A percentile compares a stretch with the other conserved stretches of the same genome.
Evolutionary conservation across 2,888 invertebrate species (phyloP).

Genomic region (Trissolcus brochymenae): DNA sequence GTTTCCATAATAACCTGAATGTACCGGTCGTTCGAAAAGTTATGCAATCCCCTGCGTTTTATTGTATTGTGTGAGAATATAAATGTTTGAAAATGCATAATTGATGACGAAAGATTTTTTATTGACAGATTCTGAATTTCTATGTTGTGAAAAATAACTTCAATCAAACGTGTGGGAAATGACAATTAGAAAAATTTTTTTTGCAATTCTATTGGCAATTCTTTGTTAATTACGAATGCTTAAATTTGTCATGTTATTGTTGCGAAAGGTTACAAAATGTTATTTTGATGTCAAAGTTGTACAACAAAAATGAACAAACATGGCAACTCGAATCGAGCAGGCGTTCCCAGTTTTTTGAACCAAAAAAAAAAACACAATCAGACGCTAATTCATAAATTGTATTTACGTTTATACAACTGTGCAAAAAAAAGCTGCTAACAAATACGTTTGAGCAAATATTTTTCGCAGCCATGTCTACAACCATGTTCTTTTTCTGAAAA

Average conservation of each 20-base stretch:
- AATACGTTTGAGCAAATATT: slow-evolving; percentile 6
- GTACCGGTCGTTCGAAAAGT: slow-evolving; percentile 27
- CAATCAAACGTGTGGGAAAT: slow-evolving; percentile 1
- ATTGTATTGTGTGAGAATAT: slow-evolving; percentile 13
- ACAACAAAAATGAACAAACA: too few species aligned
- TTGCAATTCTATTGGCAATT: too few species aligned
- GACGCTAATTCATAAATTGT: too few species aligned
- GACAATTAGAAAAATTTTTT: too few species aligned
- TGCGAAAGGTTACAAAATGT: too few species aligned
- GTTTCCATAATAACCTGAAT: slow-evolving; percentile 45
- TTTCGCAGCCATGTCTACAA: slow-evolving; percentile 6
- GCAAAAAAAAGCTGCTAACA: background rate
- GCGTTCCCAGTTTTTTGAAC: too few species aligned
- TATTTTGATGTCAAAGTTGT: too few species aligned
- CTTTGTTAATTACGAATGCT: too few species aligned
- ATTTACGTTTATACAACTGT: too few species aligned
- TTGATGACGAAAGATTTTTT: slow-evolving; percentile 5
- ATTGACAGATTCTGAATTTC: background rate
- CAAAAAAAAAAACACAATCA: too few species aligned
- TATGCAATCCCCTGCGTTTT: slow-evolving; percentile 19
- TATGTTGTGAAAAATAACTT: background rate
- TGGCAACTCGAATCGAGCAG: too few species aligned
- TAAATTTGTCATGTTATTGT: too few species aligned
- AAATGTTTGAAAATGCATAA: slow-evolving; percentile 11
- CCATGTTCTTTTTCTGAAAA: slow-evolving; percentile 31